phyloP scores from a whole-genome alignment of 1,140 invertebrate species.

The Pararge aegeria region DNA sequence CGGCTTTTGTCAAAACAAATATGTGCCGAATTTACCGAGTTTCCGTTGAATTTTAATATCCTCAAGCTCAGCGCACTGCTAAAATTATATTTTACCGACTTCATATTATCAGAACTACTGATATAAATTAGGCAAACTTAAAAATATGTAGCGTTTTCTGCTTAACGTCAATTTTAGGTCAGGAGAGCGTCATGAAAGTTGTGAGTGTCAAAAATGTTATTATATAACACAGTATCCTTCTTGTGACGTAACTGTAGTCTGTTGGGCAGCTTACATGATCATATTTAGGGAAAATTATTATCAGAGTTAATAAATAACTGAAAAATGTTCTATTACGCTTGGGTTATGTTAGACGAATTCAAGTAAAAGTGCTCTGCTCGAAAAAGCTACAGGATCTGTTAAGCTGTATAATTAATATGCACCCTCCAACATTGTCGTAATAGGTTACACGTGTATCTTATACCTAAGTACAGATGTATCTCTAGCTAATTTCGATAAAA shows the following conservation, averaged over 20 bases:
- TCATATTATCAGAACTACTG: background rate
- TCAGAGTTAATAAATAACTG: too few species aligned
- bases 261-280: slow-evolving; percentile 14
- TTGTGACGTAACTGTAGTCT: slow-evolving; percentile 57
- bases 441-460: too few species aligned
- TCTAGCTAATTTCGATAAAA: too few species aligned
- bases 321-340: too few species aligned
- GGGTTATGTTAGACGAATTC: background rate
- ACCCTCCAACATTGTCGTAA: too few species aligned
- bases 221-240: slow-evolving; percentile 62
- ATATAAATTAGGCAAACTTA: background rate
- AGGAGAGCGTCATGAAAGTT: background rate
- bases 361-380: background rate
- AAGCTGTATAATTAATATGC: too few species aligned
- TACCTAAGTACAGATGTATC: too few species aligned
- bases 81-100: background rate
- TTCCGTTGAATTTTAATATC: background rate
- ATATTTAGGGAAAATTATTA: slow-evolving; percentile 5
- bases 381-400: too few species aligned
- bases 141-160: background rate
- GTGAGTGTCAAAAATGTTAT: slow-evolving; percentile 22
- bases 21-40: background rate
- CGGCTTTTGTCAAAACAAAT: slow-evolving; percentile 4
- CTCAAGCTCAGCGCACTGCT: background rate
- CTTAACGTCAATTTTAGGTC: background rate